These are phyloP conservation scores for Atta texana DNA, from an alignment of 1,140 invertebrate genomes.

Conservation along the genomic window DNA sequence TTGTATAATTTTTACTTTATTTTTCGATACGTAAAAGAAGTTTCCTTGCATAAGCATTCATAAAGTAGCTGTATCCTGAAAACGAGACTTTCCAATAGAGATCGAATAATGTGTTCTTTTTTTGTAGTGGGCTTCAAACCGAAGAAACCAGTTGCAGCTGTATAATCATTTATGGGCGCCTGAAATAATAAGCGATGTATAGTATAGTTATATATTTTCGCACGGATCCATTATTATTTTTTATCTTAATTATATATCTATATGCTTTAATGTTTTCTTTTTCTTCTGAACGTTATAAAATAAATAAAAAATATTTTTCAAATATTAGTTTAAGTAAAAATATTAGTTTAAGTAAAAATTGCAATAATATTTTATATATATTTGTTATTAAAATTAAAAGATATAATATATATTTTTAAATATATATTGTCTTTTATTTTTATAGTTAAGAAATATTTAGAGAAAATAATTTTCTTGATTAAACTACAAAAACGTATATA, in stretches of 20 bases:
- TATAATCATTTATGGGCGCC: conserved; percentile 95
- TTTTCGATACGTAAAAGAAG: conserved; percentile 86
- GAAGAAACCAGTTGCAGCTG: conserved; percentile 93
- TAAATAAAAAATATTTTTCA: neutral
- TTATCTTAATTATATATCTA: neutral
- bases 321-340: neutral
- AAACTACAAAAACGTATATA: neutral
- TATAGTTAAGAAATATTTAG: conserved; percentile 13
- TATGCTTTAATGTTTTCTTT: neutral
- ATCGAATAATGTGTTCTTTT: conserved; percentile 92
- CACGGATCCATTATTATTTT: neutral
- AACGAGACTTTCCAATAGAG: conserved; percentile 95
- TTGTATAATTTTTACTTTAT: conserved; percentile 87
- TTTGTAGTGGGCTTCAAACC: conserved; percentile 93
- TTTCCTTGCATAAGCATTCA: conserved; percentile 90
- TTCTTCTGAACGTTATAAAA: neutral
- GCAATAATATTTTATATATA: neutral
- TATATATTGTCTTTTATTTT: neutral
- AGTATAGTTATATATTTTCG: neutral
- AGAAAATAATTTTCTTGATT: neutral
- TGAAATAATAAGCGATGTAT: conserved; percentile 79
- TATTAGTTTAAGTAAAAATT: neutral
- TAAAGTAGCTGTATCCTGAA: conserved; percentile 94
- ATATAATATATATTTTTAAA: neutral
- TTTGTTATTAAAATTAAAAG: neutral